Evolutionary conservation across 2,888 invertebrate genomes (phyloP).

Genomic region (Chaetogeoica ovagalla): DNA sequence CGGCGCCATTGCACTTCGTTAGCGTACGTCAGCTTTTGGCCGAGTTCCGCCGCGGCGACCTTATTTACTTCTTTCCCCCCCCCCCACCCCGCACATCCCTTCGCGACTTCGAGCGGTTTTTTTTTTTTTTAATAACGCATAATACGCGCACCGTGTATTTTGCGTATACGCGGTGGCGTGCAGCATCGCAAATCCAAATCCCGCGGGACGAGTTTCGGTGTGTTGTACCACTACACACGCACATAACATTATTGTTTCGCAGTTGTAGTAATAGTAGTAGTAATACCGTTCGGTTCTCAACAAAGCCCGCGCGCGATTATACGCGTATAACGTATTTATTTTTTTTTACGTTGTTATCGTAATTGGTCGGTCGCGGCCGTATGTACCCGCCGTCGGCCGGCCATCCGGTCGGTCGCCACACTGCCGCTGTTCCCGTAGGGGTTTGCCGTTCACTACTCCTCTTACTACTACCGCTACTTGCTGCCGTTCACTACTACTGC

Average conservation of each 20-base stretch:
- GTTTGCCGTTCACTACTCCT: too few relatives aligned
- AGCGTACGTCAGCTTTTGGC: constrained; percentile 40
- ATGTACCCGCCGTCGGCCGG: constrained; percentile 25
- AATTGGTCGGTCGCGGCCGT: constrained; percentile 44
- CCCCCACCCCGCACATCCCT: too few relatives aligned
- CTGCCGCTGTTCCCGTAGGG: constrained; percentile 8
- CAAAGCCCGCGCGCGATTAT: neutral
- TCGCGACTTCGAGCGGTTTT: too few relatives aligned
- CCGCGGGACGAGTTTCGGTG: neutral
- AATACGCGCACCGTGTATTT: neutral
- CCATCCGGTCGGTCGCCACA: neutral
- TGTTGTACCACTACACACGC: neutral
- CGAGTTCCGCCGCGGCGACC: neutral
- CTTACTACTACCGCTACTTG: too few relatives aligned
- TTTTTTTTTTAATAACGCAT: neutral
- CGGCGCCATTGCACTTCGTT: constrained; percentile 15
- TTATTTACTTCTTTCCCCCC: neutral
- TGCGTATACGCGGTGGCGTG: neutral
- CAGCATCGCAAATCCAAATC: constrained; percentile 35
- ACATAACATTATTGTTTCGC: too few relatives aligned
- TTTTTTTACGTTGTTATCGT: constrained; percentile 44
- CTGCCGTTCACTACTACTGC: too few relatives aligned
- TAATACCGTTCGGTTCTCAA: too few relatives aligned
- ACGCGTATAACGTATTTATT: neutral
- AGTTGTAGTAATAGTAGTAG: too few relatives aligned